Evolutionary conservation across 2,113 vertebrate species (phyloP).

Genomic region (Strigops habroptila): DNA sequence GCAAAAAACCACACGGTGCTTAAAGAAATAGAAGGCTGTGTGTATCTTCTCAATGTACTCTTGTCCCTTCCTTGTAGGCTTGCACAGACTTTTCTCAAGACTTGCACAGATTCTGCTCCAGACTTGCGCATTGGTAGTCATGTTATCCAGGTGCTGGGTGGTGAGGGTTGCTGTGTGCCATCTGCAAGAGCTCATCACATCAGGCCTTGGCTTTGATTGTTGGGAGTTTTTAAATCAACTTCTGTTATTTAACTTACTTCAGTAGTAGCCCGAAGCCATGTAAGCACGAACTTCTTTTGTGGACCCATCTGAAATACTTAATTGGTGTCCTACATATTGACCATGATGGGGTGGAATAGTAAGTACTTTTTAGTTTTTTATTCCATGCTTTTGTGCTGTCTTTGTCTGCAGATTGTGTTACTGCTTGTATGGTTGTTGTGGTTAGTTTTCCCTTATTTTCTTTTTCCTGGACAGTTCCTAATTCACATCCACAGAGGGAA

Average conservation of each 20-base stretch:
- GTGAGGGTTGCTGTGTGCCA: neutral
- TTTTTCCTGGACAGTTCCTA: neutral
- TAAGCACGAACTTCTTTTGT: neutral
- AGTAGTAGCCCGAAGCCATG: neutral
- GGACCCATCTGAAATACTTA: neutral
- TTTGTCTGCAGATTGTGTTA: neutral
- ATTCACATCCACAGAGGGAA: neutral
- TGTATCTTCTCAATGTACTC: neutral
- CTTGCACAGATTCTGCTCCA: neutral
- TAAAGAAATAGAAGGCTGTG: neutral
- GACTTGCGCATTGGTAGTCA: neutral
- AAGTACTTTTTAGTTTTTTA: neutral
- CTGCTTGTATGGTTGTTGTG: neutral
- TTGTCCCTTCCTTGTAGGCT: neutral
- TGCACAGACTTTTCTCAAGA: neutral
- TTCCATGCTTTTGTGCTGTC: accelerated
- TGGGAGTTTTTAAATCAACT: neutral
- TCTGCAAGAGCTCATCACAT: neutral
- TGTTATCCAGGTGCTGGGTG: neutral
- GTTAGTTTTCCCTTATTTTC: neutral
- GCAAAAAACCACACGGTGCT: neutral
- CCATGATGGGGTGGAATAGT: accelerated
- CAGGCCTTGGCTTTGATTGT: neutral
- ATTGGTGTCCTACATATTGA: neutral
- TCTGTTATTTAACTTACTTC: neutral